phyloP scores from a whole-genome alignment of 2,797 vertebrate species.

The Phoeniculus purpureus region DNA sequence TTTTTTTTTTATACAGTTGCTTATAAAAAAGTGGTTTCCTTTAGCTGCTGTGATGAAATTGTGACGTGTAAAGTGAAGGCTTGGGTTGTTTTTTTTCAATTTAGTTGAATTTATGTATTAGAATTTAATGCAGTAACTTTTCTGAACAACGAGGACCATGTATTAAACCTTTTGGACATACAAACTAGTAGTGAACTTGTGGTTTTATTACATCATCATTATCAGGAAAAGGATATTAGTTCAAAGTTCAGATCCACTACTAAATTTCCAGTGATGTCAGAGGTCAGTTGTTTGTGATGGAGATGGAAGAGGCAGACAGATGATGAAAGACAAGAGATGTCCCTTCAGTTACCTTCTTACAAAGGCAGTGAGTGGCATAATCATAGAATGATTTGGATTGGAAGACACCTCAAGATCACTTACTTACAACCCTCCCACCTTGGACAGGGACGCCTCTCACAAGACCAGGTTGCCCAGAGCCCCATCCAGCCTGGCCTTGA shows the following conservation, averaged over 20 bases:
- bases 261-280: background rate
- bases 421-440: too few species aligned
- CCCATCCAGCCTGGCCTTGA: too few species aligned
- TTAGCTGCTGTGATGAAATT: background rate
- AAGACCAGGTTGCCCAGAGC: too few species aligned
- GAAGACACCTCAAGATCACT: too few species aligned
- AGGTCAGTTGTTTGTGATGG: background rate
- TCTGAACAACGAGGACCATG: background rate
- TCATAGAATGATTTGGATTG: too few species aligned
- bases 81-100: background rate
- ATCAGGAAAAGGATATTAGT: background rate
- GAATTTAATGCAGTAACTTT: conserved; percentile 24
- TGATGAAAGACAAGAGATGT: background rate
- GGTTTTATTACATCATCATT: background rate
- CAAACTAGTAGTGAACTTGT: background rate
- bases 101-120: background rate
- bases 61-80: background rate
- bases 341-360: background rate
- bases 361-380: background rate
- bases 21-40: background rate
- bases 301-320: background rate
- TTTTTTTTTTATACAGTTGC: background rate
- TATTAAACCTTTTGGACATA: conserved; percentile 11
- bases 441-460: too few species aligned
- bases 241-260: background rate